Evolutionary conservation across 1,140 invertebrate genomes (phyloP).

Genomic region (Saccostrea cuccullata): DNA sequence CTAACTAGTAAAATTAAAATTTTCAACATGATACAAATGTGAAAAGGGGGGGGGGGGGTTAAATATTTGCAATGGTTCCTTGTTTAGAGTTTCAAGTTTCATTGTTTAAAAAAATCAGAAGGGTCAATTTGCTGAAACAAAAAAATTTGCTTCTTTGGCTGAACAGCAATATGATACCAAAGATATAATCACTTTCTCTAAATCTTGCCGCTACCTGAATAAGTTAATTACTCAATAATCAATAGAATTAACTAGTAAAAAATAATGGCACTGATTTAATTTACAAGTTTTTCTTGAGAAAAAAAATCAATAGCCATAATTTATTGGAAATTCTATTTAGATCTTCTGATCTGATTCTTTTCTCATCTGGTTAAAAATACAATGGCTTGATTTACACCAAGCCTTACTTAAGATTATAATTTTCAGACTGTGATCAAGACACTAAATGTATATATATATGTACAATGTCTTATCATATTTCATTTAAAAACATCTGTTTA

Average conservation of each 20-base stretch:
- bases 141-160: neutral
- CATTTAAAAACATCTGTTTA: constrained; percentile 37
- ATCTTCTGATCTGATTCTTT: neutral
- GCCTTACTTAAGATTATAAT: constrained; percentile 28
- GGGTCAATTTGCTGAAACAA: neutral
- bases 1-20: neutral
- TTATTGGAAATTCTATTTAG: constrained; percentile 38
- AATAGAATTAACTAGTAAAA: constrained; percentile 35
- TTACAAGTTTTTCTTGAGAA: constrained; percentile 38
- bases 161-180: constrained; percentile 16
- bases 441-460: neutral
- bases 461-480: constrained; percentile 8
- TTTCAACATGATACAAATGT: neutral
- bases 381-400: neutral
- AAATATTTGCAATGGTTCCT: neutral
- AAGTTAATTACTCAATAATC: constrained; percentile 38
- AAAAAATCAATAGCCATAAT: constrained; percentile 35
- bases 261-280: constrained; percentile 36
- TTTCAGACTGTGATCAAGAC: neutral
- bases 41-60: neutral
- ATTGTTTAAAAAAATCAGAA: neutral
- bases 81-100: too few species aligned
- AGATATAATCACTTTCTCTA: constrained; percentile 26
- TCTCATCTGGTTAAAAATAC: constrained; percentile 6
- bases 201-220: constrained; percentile 23